Evolutionary conservation across 2,888 invertebrate species (phyloP).

Genomic region (Leucophora obtusa): DNA sequence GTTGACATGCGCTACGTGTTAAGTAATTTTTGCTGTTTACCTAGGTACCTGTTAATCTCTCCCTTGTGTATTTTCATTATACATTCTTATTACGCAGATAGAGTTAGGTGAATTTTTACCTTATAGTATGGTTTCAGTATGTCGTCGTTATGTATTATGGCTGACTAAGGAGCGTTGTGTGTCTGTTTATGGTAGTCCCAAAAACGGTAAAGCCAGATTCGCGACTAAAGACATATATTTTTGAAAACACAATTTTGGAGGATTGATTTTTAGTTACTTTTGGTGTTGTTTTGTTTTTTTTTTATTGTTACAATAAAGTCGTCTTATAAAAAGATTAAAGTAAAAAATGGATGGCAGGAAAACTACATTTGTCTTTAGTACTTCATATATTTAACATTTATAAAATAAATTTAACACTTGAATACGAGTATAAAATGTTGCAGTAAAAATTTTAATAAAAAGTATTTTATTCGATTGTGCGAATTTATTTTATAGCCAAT

Average conservation of each 20-base stretch:
- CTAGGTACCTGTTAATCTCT: constrained; percentile 70
- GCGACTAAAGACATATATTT: neutral
- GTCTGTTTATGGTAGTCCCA: constrained; percentile 18
- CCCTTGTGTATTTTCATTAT: constrained; percentile 76
- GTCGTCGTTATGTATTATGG: neutral
- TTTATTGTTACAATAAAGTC: neutral
- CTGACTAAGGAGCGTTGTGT: neutral
- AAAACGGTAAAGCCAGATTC: constrained; percentile 5
- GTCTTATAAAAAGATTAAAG: constrained; percentile 18
- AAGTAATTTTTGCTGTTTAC: constrained; percentile 48
- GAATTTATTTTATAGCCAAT: too few relatives aligned
- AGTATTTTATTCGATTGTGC: too few relatives aligned
- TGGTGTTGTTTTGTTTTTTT: neutral
- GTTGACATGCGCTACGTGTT: constrained; percentile 34
- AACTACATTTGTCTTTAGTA: neutral
- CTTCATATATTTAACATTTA: too few relatives aligned
- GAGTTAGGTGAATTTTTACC: neutral
- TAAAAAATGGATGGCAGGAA: constrained; percentile 14
- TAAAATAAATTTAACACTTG: too few relatives aligned
- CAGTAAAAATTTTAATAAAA: too few relatives aligned
- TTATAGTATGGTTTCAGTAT: neutral
- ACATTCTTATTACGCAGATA: constrained; percentile 68
- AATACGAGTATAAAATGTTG: too few relatives aligned
- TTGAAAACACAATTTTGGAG: neutral
- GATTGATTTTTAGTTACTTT: constrained; percentile 11